Evolutionary conservation across 1,140 invertebrate genomes (phyloP).

Genomic region (Drosophila truncata): DNA sequence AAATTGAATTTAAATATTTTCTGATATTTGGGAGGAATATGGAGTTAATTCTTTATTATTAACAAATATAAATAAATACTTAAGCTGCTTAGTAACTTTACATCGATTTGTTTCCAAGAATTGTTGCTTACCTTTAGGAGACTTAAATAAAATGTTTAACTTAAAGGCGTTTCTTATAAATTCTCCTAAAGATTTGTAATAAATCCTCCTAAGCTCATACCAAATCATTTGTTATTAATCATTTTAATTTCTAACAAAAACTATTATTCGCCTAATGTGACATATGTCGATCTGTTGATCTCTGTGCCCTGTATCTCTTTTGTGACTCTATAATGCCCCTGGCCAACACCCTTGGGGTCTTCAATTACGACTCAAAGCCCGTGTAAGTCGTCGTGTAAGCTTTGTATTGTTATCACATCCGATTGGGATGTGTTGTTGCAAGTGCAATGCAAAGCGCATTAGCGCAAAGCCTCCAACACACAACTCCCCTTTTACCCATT

Average conservation of each 20-base stretch:
- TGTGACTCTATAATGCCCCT: background rate
- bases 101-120: too few species aligned
- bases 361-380: conserved; percentile 75
- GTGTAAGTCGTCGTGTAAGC: conserved; percentile 78
- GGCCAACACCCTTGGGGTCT: conserved; percentile 46
- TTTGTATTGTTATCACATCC: conserved; percentile 49
- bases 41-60: too few species aligned
- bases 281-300: conserved; percentile 40
- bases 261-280: conserved; percentile 9
- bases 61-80: too few species aligned
- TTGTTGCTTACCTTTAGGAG: too few species aligned
- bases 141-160: background rate
- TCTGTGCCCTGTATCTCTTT: background rate
- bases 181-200: background rate
- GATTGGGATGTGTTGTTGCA: conserved; percentile 43
- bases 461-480: conserved; percentile 23
- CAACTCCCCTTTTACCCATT: conserved; percentile 48
- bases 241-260: background rate
- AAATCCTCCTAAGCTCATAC: background rate
- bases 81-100: too few species aligned
- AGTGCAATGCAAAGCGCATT: conserved; percentile 76
- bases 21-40: too few species aligned
- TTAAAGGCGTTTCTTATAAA: background rate
- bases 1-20: background rate
- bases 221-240: background rate